Evolutionary conservation across 2,113 vertebrate genomes (phyloP), one percentile per base, ranked within the genome.

Genomic region (Halichoerus grypus): DNA sequence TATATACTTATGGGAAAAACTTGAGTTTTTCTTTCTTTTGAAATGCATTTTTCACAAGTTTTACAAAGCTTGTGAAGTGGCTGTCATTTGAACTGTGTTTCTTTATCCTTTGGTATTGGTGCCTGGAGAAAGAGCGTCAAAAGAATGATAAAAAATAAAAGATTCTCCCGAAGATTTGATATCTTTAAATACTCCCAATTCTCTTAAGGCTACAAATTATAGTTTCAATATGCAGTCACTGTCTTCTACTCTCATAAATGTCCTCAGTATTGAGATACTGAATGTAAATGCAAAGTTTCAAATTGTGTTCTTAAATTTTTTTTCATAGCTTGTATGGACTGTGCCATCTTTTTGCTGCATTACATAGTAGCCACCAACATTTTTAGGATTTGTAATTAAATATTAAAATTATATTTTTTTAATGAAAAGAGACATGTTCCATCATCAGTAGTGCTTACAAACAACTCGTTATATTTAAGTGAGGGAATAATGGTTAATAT

Each of bases 21-120:
- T 49, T 91, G 24, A 88, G 81, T 65, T 97, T 94, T 91, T 72
- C 93, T 79, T 71, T 67, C 55, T 74, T 97, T 97, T 94, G 67
- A 97, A 97, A 86, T 96, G 8, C 49, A 53, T 94, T 96, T 97
- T 96, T 89, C 79, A 86, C 42, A 83, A 79, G 31, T 88, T 95
- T 97, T 91, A 91, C 24, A 82, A 88, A 93, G 42, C 24, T 95
- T 97, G 31, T 97, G 96, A 97, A 97, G 91, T 84, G 11, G 5
- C 33, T 95, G 65, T 95, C 94, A 96, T 87, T 82, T 97, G 49
- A 97, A 86, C 36, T 95, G 5, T 76, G 22, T 91, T 67, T 92
- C 74, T 76, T 97, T 36, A 96, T 95, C 49, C 39, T 96, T 89
- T 97, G 72, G 61, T 91, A 49, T 53, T 65, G 16, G 15, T 84